Evolutionary conservation across 2,888 invertebrate genomes (phyloP).

Genomic region (Agrotis clavis): DNA sequence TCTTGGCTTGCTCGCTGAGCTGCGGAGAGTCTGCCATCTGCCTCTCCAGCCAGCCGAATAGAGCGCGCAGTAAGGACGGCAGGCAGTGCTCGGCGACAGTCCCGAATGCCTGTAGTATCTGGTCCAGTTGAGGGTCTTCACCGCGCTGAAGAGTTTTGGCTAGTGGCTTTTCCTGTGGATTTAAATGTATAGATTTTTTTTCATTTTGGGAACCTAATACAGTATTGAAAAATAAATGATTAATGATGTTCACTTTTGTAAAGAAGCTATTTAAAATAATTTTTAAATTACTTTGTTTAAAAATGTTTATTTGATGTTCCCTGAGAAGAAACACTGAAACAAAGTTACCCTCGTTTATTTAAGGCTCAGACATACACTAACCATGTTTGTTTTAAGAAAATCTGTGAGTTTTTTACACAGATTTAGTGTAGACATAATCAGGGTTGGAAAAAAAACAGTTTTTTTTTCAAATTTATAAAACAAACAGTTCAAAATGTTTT

Average conservation of each 20-base stretch:
- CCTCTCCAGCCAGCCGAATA: slow-evolving; percentile 98
- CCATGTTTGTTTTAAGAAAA: too few relatives aligned
- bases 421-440: too few relatives aligned
- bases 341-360: not conserved
- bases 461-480: too few relatives aligned
- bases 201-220: not conserved
- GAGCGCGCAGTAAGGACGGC: slow-evolving; percentile 97
- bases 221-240: not conserved
- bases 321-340: not conserved
- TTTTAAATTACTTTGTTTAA: too few relatives aligned
- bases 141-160: slow-evolving; percentile 98
- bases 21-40: slow-evolving; percentile 94
- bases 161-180: slow-evolving; percentile 95
- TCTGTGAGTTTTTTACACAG: too few relatives aligned
- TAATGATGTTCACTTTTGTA: not conserved
- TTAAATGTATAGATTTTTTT: not conserved
- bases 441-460: too few relatives aligned
- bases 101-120: slow-evolving; percentile 97
- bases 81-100: slow-evolving; percentile 99
- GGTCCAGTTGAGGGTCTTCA: slow-evolving; percentile 98
- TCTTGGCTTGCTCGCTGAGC: slow-evolving; percentile 88
- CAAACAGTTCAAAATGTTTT: too few relatives aligned
- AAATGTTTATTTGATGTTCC: too few relatives aligned
- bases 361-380: not conserved
- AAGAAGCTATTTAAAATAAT: too few relatives aligned